Conservation (phyloP, 2,797 vertebrate genomes). For the Graptemys geographica region DNA sequence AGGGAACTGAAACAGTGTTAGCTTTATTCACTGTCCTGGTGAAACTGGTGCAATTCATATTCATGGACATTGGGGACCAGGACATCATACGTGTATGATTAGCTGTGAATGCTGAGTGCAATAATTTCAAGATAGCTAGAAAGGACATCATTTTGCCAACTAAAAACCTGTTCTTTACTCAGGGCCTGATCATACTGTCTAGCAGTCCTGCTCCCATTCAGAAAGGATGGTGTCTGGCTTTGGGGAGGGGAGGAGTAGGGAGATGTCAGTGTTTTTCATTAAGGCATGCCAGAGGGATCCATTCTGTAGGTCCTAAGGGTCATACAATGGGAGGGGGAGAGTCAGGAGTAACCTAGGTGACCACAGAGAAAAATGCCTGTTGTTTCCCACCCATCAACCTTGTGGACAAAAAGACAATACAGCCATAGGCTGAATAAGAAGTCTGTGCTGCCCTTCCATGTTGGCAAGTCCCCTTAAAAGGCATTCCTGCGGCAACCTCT, state of each 20-base stretch:
- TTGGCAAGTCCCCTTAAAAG: not conserved
- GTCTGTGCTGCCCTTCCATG: not conserved
- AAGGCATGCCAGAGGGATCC: not conserved
- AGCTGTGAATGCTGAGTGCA: not conserved
- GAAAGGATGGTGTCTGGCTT: not conserved
- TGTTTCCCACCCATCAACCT: not conserved
- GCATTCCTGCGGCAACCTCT: not conserved
- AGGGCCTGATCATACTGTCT: not conserved
- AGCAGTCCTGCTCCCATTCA: not conserved
- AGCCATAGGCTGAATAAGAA: not conserved
- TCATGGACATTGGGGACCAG: not conserved
- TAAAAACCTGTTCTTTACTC: not conserved
- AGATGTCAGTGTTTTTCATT: not conserved
- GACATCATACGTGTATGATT: not conserved
- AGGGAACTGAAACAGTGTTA: not conserved
- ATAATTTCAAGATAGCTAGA: not conserved
- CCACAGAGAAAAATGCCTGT: not conserved
- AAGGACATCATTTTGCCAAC: not conserved
- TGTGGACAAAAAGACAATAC: not conserved
- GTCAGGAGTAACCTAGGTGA: not conserved
- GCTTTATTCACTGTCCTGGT: not conserved
- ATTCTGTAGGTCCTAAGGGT: accelerated
- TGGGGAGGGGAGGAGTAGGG: not conserved
- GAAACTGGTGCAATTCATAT: not conserved
- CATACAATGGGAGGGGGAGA: not conserved